Evolutionary conservation across 2,113 vertebrate species (phyloP).

Genomic region (Cololabis saira): DNA sequence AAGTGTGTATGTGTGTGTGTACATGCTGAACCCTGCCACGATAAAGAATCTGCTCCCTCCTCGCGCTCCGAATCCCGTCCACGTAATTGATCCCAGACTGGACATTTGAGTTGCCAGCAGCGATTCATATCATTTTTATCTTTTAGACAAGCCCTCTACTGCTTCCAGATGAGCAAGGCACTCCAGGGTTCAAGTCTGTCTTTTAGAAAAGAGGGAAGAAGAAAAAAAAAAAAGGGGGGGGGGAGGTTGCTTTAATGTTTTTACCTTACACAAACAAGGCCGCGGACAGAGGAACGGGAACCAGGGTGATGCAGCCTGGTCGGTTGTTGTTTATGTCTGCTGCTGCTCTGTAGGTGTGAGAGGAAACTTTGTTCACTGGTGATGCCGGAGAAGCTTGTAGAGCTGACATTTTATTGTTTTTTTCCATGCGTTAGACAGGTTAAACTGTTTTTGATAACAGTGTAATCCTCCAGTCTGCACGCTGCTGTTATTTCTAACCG

Average conservation of each 20-base stretch:
- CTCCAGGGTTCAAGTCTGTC: conserved; percentile 75
- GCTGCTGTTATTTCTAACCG: neutral
- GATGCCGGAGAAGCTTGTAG: neutral
- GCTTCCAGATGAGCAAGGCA: conserved; percentile 82
- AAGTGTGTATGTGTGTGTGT: conserved; percentile 46
- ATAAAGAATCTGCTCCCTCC: conserved; percentile 48
- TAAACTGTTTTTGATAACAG: too few species aligned
- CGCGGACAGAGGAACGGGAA: conserved; percentile 17
- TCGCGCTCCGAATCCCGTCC: conserved; percentile 67
- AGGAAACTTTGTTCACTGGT: conserved; percentile 28
- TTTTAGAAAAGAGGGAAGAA: conserved; percentile 62
- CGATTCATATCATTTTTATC: conserved; percentile 83
- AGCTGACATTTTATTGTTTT: too few species aligned
- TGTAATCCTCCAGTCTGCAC: too few species aligned
- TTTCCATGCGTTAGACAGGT: too few species aligned
- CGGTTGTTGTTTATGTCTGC: conserved; percentile 36
- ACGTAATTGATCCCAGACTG: conserved; percentile 85
- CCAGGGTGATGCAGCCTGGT: conserved; percentile 3
- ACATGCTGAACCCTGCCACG: conserved; percentile 34
- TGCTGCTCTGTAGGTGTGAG: conserved; percentile 30
- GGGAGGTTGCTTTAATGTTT: conserved; percentile 77
- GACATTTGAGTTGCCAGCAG: conserved; percentile 81
- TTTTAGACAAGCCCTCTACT: conserved; percentile 79
- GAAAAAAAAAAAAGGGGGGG: conserved; percentile 16
- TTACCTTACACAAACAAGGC: conserved; percentile 62